A percentile compares a stretch with the other conserved stretches of the same genome.
phyloP scores from a whole-genome alignment of 2,888 invertebrate species.

The Artemia sinica region DNA sequence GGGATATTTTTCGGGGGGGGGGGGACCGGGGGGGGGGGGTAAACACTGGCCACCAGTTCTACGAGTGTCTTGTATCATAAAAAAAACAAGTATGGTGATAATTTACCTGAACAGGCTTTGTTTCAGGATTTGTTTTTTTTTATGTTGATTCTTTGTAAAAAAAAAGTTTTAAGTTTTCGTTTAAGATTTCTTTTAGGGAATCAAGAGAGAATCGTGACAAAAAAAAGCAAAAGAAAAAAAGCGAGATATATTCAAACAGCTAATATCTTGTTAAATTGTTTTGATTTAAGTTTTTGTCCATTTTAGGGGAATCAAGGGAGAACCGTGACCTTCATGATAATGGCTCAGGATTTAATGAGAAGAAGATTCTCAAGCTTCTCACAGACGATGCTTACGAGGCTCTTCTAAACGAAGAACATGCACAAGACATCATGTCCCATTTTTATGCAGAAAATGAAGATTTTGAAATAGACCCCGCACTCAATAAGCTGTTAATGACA shows the following conservation, averaged over 20 bases:
- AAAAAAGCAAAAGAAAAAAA: neutral
- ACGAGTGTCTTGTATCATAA: no score
- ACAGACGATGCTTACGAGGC: conserved; percentile 7
- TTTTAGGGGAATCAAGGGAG: no score
- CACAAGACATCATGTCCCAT: neutral
- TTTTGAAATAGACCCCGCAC: neutral
- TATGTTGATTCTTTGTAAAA: neutral
- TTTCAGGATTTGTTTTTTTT: neutral
- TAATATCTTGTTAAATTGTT: no score
- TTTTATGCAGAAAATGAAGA: neutral
- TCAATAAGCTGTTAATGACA: neutral
- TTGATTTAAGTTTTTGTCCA: no score
- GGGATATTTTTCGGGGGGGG: neutral
- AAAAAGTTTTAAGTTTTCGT: neutral
- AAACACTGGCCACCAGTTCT: no score
- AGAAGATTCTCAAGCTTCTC: neutral
- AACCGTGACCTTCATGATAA: no score
- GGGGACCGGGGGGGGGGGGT: conserved; percentile 5
- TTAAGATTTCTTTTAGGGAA: neutral
- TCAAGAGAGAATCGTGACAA: neutral
- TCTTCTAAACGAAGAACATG: neutral
- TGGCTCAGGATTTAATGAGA: neutral
- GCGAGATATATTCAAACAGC: neutral
- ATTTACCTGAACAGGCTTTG: no score
- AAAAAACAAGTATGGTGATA: no score